Conservation (phyloP, 92 coral and sea anemone species). For the Pocillopora meandrina region DNA sequence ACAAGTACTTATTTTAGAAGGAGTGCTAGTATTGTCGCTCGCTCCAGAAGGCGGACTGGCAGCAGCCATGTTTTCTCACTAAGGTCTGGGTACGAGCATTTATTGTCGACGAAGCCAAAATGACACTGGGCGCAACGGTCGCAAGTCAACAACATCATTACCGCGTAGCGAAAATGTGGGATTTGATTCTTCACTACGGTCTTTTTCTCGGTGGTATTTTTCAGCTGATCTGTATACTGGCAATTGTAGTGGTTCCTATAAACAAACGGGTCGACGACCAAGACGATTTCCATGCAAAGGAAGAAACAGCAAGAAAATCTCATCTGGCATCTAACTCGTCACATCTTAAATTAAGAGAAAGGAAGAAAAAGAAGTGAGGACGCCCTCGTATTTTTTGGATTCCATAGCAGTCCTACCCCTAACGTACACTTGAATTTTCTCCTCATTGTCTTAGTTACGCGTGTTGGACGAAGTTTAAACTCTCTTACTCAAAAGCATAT, state of each 20-base stretch:
- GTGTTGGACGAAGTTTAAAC: too few species aligned
- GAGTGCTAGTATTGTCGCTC: background rate
- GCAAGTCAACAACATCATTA: too few species aligned
- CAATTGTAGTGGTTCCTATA: conserved; percentile 76
- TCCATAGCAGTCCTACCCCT: background rate
- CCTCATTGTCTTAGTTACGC: background rate
- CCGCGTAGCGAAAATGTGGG: conserved; percentile 12
- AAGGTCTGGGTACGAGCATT: too few species aligned
- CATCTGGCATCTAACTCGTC: conserved; percentile 10
- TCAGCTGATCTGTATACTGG: conserved; percentile 82
- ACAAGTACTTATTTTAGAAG: conserved; percentile 14
- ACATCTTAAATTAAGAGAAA: conserved; percentile 46
- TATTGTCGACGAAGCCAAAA: too few species aligned
- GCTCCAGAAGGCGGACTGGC: background rate
- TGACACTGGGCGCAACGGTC: too few species aligned
- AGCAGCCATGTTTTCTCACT: conserved; percentile 18
- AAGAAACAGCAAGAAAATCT: conserved; percentile 18
- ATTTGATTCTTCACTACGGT: conserved; percentile 75
- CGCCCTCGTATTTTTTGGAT: background rate
- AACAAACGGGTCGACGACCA: conserved; percentile 46
- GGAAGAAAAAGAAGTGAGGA: conserved; percentile 56
- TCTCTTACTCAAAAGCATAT: too few species aligned
- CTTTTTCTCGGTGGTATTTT: conserved; percentile 84
- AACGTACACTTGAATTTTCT: background rate
- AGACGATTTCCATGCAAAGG: conserved; percentile 38